These are phyloP conservation scores for Morone saxatilis DNA, from an alignment of 2,113 vertebrate genomes.

Conservation along the genomic window DNA sequence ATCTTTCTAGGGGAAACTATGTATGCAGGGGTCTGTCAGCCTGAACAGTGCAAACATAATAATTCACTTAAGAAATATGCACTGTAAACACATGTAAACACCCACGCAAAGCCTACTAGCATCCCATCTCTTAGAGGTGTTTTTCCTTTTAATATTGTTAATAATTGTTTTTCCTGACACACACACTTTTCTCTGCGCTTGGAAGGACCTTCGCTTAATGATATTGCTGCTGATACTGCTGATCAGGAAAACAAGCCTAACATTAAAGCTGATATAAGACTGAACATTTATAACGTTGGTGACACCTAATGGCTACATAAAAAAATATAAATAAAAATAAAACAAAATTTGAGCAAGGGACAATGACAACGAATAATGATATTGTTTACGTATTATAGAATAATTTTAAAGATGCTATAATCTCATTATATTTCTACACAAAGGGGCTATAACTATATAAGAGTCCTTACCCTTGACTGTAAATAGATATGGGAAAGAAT, in stretches of 20 bases:
- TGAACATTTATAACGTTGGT: neutral
- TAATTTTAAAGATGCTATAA: neutral
- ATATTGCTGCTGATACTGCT: neutral
- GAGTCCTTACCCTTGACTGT: neutral
- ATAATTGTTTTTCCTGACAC: conserved; percentile 13
- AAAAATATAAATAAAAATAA: neutral
- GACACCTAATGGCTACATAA: neutral
- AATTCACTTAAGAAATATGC: neutral
- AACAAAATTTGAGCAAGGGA: neutral
- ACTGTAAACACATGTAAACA: conserved; percentile 4
- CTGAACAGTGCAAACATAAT: neutral
- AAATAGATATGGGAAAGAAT: neutral
- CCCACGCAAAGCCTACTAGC: neutral
- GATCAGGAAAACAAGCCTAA: neutral
- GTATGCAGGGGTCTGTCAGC: neutral
- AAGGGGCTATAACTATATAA: neutral
- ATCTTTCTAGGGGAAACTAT: neutral
- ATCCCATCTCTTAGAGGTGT: neutral
- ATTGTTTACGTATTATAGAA: neutral
- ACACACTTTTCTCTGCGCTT: neutral
- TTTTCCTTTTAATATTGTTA: neutral
- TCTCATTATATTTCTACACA: neutral
- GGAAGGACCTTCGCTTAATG: neutral
- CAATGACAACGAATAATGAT: neutral
- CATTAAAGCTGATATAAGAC: neutral